These are phyloP conservation scores for Hemicordylus capensis DNA, from an alignment of 2,113 vertebrate species.

Conservation along the genomic window DNA sequence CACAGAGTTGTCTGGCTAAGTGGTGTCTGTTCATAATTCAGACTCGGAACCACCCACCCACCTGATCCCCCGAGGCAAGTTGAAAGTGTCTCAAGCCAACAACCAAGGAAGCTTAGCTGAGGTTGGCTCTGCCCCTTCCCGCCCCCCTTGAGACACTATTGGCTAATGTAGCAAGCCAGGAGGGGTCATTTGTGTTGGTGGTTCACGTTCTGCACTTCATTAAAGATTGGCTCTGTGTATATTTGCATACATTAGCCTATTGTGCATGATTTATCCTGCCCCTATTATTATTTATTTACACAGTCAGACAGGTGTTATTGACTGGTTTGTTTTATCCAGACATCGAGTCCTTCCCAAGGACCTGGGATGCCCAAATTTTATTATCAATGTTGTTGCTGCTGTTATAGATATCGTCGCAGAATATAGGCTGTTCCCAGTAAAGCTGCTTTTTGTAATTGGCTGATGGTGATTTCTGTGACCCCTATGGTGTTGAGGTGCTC, in stretches of 20 bases:
- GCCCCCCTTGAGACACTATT: not conserved
- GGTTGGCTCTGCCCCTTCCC: not conserved
- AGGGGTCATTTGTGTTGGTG: not conserved
- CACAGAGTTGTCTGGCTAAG: not conserved
- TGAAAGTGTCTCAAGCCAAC: not conserved
- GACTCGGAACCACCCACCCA: too few species aligned
- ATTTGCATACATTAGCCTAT: not conserved
- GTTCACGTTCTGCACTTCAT: not conserved
- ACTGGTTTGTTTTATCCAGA: too few species aligned
- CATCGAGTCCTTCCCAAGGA: too few species aligned
- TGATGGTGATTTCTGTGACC: too few species aligned
- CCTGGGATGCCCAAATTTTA: too few species aligned
- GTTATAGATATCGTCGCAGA: too few species aligned
- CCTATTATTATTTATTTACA: too few species aligned
- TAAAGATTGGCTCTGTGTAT: not conserved
- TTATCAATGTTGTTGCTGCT: too few species aligned
- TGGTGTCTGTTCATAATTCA: not conserved
- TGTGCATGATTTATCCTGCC: not conserved
- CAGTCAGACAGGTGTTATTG: too few species aligned
- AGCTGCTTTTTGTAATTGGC: too few species aligned
- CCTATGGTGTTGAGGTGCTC: too few species aligned
- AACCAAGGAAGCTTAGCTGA: not conserved
- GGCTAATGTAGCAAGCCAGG: not conserved
- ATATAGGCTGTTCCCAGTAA: too few species aligned
- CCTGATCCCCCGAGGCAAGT: not conserved